Base-by-base conservation (phyloP, 1,140 invertebrate genomes). In the Lerema accius region DNA sequence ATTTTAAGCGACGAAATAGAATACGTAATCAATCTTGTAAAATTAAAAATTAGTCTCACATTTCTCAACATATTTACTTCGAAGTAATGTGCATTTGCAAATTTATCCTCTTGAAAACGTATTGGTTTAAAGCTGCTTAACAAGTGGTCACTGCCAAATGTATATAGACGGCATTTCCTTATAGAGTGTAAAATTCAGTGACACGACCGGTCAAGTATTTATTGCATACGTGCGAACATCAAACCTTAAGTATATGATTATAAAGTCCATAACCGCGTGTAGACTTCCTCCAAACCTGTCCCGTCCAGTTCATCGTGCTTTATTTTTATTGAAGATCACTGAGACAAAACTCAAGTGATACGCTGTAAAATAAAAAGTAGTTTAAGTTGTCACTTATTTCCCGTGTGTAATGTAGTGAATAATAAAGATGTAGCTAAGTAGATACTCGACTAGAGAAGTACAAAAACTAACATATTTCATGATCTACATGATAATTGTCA, bases 81-180 rank as follows among this genome's bases (percentile, higher is more conserved):
- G 2, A 23, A 23, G 19, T n/a, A 23, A 23, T 23, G 2, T 23
- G 2, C 5, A 23, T 23, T 23, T 23, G 19, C 19, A 23, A 23
- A 23, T 23, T n/a, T n/a, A n/a, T n/a, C n/a, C n/a, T 2, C 19
- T 23, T 23, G 19, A 23, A 23, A 23, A 23, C 2, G 19, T 23
- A 23, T 23, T 23, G 19, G 28, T 9, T 32, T 11, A 39, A 14
- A 40, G 10, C 0, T 23, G 65, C 65, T 64, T 61, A 50, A 65
- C 68, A 73, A 72, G 69, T 14, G 35, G 82, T 86, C 81, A 86
- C 85, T 84, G 79, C 85, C 87, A 86, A 90, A 89, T 86, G 72
- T 67, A 71, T n/a, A n/a, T 78, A 75, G 80, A 81, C 69, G 85
- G 80, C 73, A 73, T 87, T 82, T 80, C 85, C 85, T 79, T 86